Percentiles rank a stretch among this genome's conserved stretches.
Evolutionary conservation across 1,140 invertebrate species (phyloP).

Genomic region (Monochamus saltuarius): DNA sequence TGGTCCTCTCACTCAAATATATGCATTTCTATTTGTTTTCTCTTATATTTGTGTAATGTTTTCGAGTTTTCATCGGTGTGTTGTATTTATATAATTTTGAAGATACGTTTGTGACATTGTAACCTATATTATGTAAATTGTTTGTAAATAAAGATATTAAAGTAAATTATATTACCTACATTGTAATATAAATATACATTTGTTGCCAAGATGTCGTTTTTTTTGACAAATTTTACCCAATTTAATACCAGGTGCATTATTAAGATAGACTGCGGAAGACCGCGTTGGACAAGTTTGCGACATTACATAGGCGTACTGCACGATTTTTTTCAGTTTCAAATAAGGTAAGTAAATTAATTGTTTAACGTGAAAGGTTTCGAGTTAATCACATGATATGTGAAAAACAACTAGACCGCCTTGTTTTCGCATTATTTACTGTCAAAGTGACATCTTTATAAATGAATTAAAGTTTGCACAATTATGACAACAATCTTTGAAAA

Average conservation of each 20-base stretch:
- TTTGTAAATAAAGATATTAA: slow-evolving; percentile 25
- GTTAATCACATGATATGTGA: too few relatives aligned
- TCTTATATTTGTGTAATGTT: slow-evolving; percentile 11
- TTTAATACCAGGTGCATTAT: neutral
- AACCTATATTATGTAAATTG: slow-evolving; percentile 18
- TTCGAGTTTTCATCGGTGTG: slow-evolving; percentile 19
- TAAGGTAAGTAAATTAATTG: too few relatives aligned
- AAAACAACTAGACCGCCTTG: too few relatives aligned
- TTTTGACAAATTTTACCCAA: neutral
- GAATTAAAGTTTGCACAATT: too few relatives aligned
- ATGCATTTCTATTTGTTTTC: slow-evolving; percentile 9
- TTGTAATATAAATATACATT: slow-evolving; percentile 30
- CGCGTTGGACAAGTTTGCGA: too few relatives aligned
- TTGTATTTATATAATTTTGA: slow-evolving; percentile 8
- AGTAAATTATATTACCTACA: slow-evolving; percentile 22
- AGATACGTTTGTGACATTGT: slow-evolving; percentile 16
- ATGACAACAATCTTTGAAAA: too few relatives aligned
- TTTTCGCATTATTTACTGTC: too few relatives aligned
- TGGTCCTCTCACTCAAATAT: neutral
- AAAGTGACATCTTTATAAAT: too few relatives aligned
- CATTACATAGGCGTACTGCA: too few relatives aligned
- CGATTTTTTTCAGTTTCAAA: too few relatives aligned
- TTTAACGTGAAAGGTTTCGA: too few relatives aligned
- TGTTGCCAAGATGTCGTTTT: slow-evolving; percentile 24
- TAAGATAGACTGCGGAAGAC: too few relatives aligned